Conservation (phyloP, 2,113 vertebrate genomes). For the Phylloscopus trochiloides region DNA sequence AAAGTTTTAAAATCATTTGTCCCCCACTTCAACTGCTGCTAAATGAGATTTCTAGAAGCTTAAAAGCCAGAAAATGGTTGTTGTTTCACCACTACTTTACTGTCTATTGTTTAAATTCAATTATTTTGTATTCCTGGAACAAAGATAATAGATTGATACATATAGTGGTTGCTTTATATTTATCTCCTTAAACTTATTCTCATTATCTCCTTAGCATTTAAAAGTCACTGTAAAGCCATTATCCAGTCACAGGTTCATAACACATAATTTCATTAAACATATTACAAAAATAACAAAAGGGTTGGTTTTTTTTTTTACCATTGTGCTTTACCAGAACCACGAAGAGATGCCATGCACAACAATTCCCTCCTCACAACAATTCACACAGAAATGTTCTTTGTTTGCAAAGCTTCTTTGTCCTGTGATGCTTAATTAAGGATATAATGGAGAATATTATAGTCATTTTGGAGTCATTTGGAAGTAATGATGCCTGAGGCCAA, state of each 20-base stretch:
- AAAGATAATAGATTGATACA: neutral
- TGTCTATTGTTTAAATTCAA: slow-evolving; percentile 10
- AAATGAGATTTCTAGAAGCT: neutral
- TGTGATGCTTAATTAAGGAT: slow-evolving; percentile 63
- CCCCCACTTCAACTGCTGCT: neutral
- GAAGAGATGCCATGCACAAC: neutral
- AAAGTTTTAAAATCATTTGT: neutral
- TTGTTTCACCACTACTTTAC: neutral
- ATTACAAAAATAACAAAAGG: neutral
- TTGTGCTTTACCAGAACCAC: neutral
- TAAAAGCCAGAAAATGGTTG: neutral
- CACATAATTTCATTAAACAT: neutral
- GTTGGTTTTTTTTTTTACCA: neutral
- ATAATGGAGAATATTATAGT: slow-evolving; percentile 54
- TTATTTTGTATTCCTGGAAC: slow-evolving; percentile 5
- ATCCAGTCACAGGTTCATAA: neutral
- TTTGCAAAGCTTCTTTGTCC: slow-evolving; percentile 49
- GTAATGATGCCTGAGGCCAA: slow-evolving; percentile 52
- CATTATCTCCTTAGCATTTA: neutral
- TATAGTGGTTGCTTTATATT: neutral
- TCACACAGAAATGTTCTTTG: neutral
- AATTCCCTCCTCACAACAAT: slow-evolving; percentile 7
- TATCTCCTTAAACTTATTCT: neutral
- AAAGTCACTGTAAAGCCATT: neutral
- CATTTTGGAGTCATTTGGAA: slow-evolving; percentile 44